phyloP scores from a whole-genome alignment of 2,113 vertebrate genomes.

The Camarhynchus parvulus region DNA sequence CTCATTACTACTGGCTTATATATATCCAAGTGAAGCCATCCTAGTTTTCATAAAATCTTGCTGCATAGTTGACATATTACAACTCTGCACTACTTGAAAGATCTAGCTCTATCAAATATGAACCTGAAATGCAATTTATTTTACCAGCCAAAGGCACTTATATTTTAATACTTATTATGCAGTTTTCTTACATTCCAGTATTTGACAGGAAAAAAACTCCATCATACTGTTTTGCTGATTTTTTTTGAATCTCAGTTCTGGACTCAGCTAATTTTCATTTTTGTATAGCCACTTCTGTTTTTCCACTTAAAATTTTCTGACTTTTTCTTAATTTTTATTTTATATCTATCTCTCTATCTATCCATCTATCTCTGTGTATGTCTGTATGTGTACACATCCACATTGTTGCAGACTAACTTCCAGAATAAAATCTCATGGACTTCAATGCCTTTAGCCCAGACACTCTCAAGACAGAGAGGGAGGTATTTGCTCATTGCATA shows the following conservation, averaged over 20 bases:
- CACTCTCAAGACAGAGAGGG: neutral
- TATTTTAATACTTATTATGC: neutral
- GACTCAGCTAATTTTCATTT: neutral
- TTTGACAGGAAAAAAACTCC: neutral
- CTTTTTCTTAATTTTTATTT: neutral
- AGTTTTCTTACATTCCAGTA: neutral
- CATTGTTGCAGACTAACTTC: neutral
- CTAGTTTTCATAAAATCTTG: neutral
- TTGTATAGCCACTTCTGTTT: neutral
- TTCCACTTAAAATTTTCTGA: neutral
- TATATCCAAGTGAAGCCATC: neutral
- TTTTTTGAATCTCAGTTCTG: neutral
- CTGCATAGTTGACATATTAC: neutral
- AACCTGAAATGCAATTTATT: conserved; percentile 19
- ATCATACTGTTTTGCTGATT: neutral
- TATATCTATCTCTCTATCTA: neutral
- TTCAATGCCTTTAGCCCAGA: neutral
- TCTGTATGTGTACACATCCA: neutral
- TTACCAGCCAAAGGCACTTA: neutral
- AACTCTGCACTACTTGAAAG: neutral
- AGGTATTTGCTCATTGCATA: neutral
- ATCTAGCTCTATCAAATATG: neutral
- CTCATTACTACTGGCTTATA: neutral
- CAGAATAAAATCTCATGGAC: neutral
- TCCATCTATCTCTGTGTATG: neutral